Evolutionary conservation across 2,113 vertebrate genomes (phyloP).

Genomic region (Labeo rohita): DNA sequence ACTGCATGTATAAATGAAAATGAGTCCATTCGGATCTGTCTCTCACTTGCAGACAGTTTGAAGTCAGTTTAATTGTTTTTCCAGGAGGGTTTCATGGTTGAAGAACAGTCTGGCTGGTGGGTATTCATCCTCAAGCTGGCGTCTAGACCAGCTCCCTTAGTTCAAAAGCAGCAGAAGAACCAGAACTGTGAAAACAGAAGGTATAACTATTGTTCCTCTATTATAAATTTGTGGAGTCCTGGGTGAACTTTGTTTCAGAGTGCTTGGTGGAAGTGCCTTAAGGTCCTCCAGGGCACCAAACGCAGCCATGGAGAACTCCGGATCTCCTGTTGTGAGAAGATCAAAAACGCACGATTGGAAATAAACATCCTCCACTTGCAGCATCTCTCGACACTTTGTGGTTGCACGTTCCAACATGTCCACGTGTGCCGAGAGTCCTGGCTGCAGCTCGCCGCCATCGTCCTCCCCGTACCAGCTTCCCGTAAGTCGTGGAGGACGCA

Average conservation of each 20-base stretch:
- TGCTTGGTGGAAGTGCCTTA: conserved; percentile 80
- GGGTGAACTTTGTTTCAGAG: conserved; percentile 77
- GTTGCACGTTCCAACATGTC: conserved; percentile 80
- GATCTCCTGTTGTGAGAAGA: conserved; percentile 82
- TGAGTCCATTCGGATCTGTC: background rate
- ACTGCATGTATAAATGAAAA: conserved; percentile 27
- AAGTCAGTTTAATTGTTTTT: background rate
- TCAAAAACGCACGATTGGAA: conserved; percentile 87
- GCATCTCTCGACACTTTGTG: conserved; percentile 78
- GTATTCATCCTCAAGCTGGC: conserved; percentile 69
- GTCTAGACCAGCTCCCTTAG: conserved; percentile 33
- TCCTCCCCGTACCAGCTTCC: conserved; percentile 60
- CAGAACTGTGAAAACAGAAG: conserved; percentile 61
- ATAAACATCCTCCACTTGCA: conserved; percentile 84
- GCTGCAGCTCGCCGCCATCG: conserved; percentile 22
- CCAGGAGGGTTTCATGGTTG: background rate
- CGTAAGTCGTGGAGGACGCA: conserved; percentile 61
- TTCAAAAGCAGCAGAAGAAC: conserved; percentile 62
- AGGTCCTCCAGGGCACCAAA: conserved; percentile 82
- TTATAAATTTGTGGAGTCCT: conserved; percentile 64
- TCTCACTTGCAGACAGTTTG: background rate
- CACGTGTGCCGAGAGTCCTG: conserved; percentile 65
- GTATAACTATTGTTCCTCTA: conserved; percentile 37
- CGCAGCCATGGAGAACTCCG: conserved; percentile 82
- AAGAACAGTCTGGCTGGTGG: background rate